Percentiles rank a stretch among this genome's conserved stretches.
phyloP scores from a whole-genome alignment of 2,797 vertebrate species.

The Coccyzus lansbergi region DNA sequence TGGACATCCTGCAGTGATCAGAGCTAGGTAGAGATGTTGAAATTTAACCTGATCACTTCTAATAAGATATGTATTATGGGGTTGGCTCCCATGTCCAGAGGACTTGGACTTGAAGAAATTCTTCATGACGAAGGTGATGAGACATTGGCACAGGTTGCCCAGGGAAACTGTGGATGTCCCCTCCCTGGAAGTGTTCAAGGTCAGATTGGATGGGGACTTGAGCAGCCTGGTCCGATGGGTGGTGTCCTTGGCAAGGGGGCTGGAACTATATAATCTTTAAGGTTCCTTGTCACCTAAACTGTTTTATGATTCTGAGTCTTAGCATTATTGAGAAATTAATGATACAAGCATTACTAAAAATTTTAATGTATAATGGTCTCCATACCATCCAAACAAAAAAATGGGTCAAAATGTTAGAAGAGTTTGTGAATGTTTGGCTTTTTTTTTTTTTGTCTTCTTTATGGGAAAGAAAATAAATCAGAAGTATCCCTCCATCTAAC shows the following conservation, averaged over 20 bases:
- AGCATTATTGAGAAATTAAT: background rate
- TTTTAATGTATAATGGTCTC: background rate
- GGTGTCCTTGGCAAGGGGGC: too few relatives aligned
- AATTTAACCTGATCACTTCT: background rate
- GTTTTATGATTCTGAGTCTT: background rate
- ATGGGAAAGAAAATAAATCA: rapidly evolving
- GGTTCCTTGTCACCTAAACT: too few relatives aligned
- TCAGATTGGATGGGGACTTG: too few relatives aligned
- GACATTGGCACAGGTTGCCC: too few relatives aligned
- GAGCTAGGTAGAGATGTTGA: background rate
- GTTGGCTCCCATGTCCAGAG: background rate
- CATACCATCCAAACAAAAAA: background rate
- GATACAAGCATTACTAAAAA: background rate
- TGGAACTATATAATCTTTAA: too few relatives aligned
- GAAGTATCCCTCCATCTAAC: background rate
- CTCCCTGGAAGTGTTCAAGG: too few relatives aligned
- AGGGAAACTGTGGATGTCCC: too few relatives aligned
- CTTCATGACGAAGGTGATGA: too few relatives aligned
- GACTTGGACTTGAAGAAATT: background rate
- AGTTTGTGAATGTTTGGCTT: background rate
- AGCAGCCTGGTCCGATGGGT: too few relatives aligned
- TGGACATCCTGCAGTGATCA: background rate
- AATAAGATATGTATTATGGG: rapidly evolving
- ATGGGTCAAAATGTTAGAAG: background rate
- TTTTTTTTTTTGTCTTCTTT: background rate